A percentile compares a stretch with the other conserved stretches of the same genome.
Conservation (phyloP, 2,888 invertebrate species). For the Pollenia amentaria region DNA sequence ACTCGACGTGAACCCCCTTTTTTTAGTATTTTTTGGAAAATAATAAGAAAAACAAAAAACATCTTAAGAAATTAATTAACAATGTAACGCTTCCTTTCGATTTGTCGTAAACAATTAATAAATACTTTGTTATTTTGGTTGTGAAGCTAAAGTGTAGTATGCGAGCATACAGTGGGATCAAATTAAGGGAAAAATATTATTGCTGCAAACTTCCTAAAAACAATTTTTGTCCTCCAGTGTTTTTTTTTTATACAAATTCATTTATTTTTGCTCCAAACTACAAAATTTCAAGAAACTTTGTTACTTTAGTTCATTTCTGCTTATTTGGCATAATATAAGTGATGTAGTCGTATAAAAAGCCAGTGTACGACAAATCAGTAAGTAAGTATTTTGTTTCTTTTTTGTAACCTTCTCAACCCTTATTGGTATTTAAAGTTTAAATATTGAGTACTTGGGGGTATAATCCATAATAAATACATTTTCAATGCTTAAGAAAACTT, state of each 20-base stretch:
- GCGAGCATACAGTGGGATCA: conserved; percentile 2
- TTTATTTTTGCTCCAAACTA: background rate
- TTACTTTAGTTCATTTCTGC: conserved; percentile 43
- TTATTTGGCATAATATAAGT: conserved; percentile 66
- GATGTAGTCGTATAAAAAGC: conserved; percentile 42
- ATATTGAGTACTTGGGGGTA: conserved; percentile 72
- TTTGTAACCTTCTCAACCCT: conserved; percentile 69
- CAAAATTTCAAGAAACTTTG: conserved; percentile 13
- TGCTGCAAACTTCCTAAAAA: background rate
- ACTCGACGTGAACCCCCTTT: conserved; percentile 10
- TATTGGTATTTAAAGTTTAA: conserved; percentile 71
- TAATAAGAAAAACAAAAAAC: conserved; percentile 29
- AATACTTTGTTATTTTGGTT: conserved; percentile 61
- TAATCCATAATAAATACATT: conserved; percentile 74
- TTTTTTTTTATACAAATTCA: background rate
- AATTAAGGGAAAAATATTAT: background rate
- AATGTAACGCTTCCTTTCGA: conserved; percentile 74
- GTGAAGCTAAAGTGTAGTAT: conserved; percentile 7
- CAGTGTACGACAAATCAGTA: conserved; percentile 4
- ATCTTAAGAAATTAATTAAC: conserved; percentile 72
- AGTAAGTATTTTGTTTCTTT: conserved; percentile 23
- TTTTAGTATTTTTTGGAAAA: conserved; percentile 7
- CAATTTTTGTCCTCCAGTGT: background rate
- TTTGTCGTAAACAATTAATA: conserved; percentile 74
- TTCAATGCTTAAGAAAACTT: conserved; percentile 68